Percentiles rank a stretch among this genome's conserved stretches.
phyloP scores from a whole-genome alignment of 2,888 invertebrate species.

The Ephialtes manifestator region DNA sequence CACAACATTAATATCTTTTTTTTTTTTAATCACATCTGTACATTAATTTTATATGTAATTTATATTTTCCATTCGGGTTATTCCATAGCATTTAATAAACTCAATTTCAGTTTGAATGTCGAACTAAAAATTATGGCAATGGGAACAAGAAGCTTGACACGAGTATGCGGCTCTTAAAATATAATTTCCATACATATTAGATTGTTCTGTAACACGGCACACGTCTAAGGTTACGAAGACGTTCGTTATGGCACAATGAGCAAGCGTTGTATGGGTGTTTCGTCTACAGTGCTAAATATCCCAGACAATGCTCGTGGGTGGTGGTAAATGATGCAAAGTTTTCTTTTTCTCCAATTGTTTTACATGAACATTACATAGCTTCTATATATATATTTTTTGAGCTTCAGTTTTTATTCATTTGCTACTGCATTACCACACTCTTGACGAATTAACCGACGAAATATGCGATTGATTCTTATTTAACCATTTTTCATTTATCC shows the following conservation, averaged over 20 bases:
- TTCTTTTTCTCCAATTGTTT: slow-evolving; percentile 3
- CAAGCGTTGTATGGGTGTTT: slow-evolving; percentile 26
- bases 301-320: slow-evolving; percentile 54
- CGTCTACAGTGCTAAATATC: slow-evolving; percentile 47
- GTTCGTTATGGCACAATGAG: slow-evolving; percentile 54
- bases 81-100: too few species aligned
- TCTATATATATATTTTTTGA: not conserved
- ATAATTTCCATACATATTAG: slow-evolving; percentile 18
- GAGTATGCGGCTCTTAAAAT: slow-evolving; percentile 3
- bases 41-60: too few species aligned
- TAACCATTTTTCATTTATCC: too few species aligned
- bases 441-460: too few species aligned
- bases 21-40: too few species aligned
- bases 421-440: too few species aligned
- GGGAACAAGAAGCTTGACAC: not conserved
- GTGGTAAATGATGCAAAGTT: slow-evolving; percentile 50
- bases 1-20: too few species aligned
- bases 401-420: too few species aligned
- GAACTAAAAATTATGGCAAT: not conserved
- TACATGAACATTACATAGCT: too few species aligned
- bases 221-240: slow-evolving; percentile 50
- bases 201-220: slow-evolving; percentile 16
- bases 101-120: too few species aligned
- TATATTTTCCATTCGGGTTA: too few species aligned
- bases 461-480: too few species aligned